Percentiles rank a stretch among this genome's conserved stretches.
phyloP scores from a whole-genome alignment of 2,113 vertebrate species.

The Grammomys surdaster region DNA sequence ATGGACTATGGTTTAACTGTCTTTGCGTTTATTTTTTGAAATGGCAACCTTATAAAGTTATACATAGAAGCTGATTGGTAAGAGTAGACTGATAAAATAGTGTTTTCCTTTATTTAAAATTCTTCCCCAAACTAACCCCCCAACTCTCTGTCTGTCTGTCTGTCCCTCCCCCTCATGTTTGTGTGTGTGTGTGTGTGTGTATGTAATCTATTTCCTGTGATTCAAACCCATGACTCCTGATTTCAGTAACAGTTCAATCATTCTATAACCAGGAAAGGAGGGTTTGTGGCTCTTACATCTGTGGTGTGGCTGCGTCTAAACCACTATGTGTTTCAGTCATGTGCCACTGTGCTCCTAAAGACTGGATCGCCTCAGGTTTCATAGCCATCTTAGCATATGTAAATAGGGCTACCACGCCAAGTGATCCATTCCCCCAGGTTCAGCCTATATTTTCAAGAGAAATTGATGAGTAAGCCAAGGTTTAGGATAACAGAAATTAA shows the following conservation, averaged over 20 bases:
- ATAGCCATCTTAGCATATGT: neutral
- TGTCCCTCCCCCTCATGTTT: neutral
- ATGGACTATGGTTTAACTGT: neutral
- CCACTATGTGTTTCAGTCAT: neutral
- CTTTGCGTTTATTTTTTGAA: slow-evolving; percentile 54
- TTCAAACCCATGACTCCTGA: neutral
- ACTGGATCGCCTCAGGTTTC: neutral
- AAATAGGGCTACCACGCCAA: neutral
- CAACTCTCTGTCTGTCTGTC: too few species aligned
- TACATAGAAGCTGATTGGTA: slow-evolving; percentile 8
- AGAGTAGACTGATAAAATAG: slow-evolving; percentile 3
- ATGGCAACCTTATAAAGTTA: slow-evolving; percentile 47
- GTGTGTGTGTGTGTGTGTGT: neutral
- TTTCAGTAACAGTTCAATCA: neutral
- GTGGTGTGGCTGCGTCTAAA: neutral
- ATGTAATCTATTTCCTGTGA: neutral
- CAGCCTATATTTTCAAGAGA: slow-evolving; percentile 26
- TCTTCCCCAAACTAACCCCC: slow-evolving; percentile 27
- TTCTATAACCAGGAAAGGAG: neutral
- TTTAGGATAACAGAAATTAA: neutral
- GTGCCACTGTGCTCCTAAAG: neutral
- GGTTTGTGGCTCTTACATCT: neutral
- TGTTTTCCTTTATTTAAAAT: slow-evolving; percentile 50
- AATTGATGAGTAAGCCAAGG: neutral
- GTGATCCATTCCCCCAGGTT: neutral